Percentiles rank a stretch among this genome's conserved stretches.
Conservation (phyloP, 2,888 invertebrate genomes). For the Litoditis marina region DNA sequence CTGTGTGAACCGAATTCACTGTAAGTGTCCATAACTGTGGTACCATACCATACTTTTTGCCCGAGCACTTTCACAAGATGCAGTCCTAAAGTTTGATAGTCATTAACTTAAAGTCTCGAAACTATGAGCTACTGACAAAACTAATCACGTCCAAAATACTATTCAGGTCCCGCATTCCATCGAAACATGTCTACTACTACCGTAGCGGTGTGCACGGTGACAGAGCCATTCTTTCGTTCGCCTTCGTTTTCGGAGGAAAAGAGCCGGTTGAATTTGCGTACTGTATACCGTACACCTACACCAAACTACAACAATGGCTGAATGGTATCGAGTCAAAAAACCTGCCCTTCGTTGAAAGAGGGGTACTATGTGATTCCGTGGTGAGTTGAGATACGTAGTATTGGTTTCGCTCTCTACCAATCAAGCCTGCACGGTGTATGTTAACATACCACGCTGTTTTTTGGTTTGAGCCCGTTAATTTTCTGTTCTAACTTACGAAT, state of each 20-base stretch:
- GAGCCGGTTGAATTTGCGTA: constrained; percentile 92
- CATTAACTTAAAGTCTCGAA: too few relatives aligned
- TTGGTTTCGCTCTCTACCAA: not conserved
- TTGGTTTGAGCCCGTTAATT: too few relatives aligned
- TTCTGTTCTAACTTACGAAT: too few relatives aligned
- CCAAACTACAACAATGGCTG: constrained; percentile 80
- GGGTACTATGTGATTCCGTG: constrained; percentile 70
- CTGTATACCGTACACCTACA: constrained; percentile 91
- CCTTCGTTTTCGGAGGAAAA: constrained; percentile 85
- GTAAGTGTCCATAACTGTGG: too few relatives aligned
- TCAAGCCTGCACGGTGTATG: not conserved
- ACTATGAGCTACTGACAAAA: too few relatives aligned
- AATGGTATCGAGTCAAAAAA: constrained; percentile 72
- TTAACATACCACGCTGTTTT: too few relatives aligned
- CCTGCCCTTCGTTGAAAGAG: constrained; percentile 71
- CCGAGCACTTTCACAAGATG: too few relatives aligned
- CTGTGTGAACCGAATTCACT: too few relatives aligned
- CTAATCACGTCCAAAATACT: too few relatives aligned
- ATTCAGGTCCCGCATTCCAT: constrained; percentile 78
- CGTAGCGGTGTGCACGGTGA: constrained; percentile 82
- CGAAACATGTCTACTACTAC: constrained; percentile 85
- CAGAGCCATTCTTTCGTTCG: constrained; percentile 86
- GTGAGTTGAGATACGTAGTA: too few relatives aligned
- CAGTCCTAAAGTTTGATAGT: too few relatives aligned
- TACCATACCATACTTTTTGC: too few relatives aligned